Percentiles rank a stretch among this genome's conserved stretches.
These are phyloP conservation scores for Neoaliturus tenellus DNA, from an alignment of 2,888 invertebrate genomes.

Conservation along the genomic window DNA sequence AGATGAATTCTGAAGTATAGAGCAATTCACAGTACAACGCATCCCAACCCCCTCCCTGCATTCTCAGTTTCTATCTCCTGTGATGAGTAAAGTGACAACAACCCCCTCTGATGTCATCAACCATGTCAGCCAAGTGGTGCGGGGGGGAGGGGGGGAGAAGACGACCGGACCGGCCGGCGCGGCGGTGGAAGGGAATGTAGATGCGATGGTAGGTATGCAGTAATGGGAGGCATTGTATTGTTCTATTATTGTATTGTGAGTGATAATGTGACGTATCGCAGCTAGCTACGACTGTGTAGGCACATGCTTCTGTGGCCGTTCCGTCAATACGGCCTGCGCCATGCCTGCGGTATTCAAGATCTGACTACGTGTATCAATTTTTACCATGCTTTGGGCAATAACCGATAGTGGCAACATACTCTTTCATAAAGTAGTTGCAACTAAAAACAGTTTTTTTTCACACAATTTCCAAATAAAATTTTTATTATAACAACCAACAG, in stretches of 20 bases:
- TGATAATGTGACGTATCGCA: slow-evolving; percentile 28
- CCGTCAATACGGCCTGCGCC: neutral
- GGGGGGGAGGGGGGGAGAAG: neutral
- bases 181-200: slow-evolving; percentile 19
- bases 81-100: neutral
- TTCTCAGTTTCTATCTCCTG: too few species aligned
- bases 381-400: too few species aligned
- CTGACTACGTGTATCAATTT: too few species aligned
- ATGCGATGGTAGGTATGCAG: slow-evolving; percentile 34
- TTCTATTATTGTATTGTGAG: slow-evolving; percentile 51
- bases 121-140: neutral
- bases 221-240: slow-evolving; percentile 32
- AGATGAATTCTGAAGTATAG: too few species aligned
- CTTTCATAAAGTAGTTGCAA: too few species aligned
- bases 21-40: too few species aligned
- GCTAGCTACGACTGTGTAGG: neutral
- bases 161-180: neutral
- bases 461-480: too few species aligned
- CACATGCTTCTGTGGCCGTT: neutral
- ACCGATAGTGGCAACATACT: too few species aligned
- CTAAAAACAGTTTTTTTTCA: too few species aligned
- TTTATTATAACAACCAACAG: too few species aligned
- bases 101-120: neutral
- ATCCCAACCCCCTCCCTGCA: too few species aligned
- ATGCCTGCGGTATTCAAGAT: too few species aligned